phyloP scores from a whole-genome alignment of 2,797 vertebrate genomes.

The Sebastes wilsoni region DNA sequence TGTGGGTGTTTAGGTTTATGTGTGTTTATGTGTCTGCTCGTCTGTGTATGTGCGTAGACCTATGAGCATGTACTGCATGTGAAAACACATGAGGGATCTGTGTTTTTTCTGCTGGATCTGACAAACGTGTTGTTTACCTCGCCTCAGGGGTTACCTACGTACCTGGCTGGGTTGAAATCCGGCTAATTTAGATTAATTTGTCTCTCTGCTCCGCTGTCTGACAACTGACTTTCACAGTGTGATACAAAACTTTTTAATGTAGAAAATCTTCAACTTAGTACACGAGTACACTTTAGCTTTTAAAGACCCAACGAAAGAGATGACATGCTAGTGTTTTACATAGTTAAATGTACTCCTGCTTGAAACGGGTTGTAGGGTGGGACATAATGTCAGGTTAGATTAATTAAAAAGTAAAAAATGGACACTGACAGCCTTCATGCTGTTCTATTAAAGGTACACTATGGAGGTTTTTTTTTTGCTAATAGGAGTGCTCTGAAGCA shows the following conservation, averaged over 20 bases:
- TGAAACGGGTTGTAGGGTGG: neutral
- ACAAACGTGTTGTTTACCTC: conserved; percentile 47
- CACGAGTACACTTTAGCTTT: neutral
- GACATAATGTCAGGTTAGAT: neutral
- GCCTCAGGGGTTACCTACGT: conserved; percentile 1
- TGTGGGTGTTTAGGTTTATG: conserved; percentile 45
- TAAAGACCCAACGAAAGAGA: neutral
- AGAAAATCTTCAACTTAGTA: neutral
- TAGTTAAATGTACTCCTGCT: neutral
- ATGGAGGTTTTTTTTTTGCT: too few species aligned
- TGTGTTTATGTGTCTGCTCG: conserved; percentile 31
- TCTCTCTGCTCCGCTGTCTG: conserved; percentile 12
- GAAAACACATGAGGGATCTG: conserved; percentile 25
- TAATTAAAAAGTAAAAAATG: neutral
- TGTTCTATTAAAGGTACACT: neutral
- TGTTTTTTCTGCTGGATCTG: conserved; percentile 34
- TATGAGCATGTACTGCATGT: conserved; percentile 13
- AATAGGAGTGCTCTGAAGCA: neutral
- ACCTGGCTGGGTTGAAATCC: conserved; percentile 23
- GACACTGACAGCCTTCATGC: neutral
- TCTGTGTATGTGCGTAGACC: conserved; percentile 9
- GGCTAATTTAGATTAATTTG: conserved; percentile 36
- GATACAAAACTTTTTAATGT: conserved; percentile 6
- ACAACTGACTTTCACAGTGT: conserved; percentile 1
- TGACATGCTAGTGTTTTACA: neutral